These are phyloP conservation scores for Berghia stephanieae DNA, from an alignment of 1,140 invertebrate species.

Conservation along the genomic window DNA sequence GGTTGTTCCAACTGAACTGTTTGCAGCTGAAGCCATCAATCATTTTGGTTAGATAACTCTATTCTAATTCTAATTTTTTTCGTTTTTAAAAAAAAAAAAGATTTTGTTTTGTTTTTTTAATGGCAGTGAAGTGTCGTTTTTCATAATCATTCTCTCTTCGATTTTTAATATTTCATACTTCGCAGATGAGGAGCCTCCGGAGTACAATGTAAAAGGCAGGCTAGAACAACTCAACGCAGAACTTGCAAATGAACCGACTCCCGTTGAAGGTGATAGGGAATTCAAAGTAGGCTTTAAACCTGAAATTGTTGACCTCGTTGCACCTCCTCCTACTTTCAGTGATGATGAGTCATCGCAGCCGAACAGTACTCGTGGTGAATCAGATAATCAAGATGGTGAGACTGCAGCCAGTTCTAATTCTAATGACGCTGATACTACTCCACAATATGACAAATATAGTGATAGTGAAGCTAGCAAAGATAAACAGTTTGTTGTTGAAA, in stretches of 20 bases:
- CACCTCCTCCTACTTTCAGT: conserved; percentile 50
- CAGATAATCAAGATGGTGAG: conserved; percentile 9
- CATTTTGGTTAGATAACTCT: too few species aligned
- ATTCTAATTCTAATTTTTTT: too few species aligned
- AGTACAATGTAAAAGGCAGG: conserved; percentile 60
- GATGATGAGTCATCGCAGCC: conserved; percentile 46
- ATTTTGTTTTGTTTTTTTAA: too few species aligned
- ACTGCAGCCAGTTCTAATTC: not conserved
- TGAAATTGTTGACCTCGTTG: conserved; percentile 59
- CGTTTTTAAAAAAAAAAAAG: too few species aligned
- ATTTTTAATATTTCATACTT: not conserved
- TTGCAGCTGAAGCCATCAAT: too few species aligned
- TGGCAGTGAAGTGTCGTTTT: too few species aligned
- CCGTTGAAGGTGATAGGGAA: conserved; percentile 46
- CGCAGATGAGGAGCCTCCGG: conserved; percentile 60
- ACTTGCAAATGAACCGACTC: conserved; percentile 57
- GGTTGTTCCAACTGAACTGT: too few species aligned
- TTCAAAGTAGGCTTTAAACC: conserved; percentile 58
- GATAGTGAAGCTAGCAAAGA: conserved; percentile 29
- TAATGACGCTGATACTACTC: not conserved
- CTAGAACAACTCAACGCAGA: conserved; percentile 60
- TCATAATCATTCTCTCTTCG: not conserved
- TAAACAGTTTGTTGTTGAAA: conserved; percentile 52
- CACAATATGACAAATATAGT: conserved; percentile 24
- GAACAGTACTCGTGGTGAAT: conserved; percentile 27